A percentile compares a stretch with the other conserved stretches of the same genome.
phyloP scores from a whole-genome alignment of 1,140 invertebrate species.

The Achatina immaculata region DNA sequence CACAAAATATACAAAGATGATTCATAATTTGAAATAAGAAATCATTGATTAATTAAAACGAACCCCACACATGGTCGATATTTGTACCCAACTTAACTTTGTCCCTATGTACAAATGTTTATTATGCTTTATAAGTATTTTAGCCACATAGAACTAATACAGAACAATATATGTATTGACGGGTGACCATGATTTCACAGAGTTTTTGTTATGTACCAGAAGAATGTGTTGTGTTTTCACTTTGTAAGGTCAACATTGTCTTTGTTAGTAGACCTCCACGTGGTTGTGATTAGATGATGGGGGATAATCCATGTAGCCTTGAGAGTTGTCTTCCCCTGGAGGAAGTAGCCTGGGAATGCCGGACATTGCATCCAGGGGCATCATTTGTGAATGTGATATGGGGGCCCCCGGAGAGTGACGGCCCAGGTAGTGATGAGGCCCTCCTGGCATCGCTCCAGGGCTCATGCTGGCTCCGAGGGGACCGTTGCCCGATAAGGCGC shows the following conservation, averaged over 20 bases:
- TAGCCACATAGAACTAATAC: too few species aligned
- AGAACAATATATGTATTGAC: too few species aligned
- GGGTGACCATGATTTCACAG: too few species aligned
- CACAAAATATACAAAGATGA: too few species aligned
- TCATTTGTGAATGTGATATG: constrained; percentile 52
- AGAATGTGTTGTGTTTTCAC: too few species aligned
- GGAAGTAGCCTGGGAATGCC: constrained; percentile 36
- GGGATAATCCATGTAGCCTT: constrained; percentile 62
- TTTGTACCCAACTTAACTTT: too few species aligned
- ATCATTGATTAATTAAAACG: too few species aligned
- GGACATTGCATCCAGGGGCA: constrained; percentile 55
- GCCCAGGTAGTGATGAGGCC: constrained; percentile 46
- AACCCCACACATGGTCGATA: too few species aligned
- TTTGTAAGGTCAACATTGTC: neutral
- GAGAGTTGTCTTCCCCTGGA: constrained; percentile 38
- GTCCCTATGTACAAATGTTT: too few species aligned
- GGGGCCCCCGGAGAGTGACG: constrained; percentile 58
- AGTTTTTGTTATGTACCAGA: too few species aligned
- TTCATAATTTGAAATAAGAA: too few species aligned
- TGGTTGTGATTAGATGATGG: constrained; percentile 62
- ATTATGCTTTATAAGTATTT: too few species aligned
- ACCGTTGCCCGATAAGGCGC: constrained; percentile 28
- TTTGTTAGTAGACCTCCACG: constrained; percentile 65
- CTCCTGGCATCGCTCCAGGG: constrained; percentile 22
- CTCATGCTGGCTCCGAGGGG: constrained; percentile 37